Conservation (phyloP, 2,888 invertebrate genomes). For the Latrodectus hesperus region DNA sequence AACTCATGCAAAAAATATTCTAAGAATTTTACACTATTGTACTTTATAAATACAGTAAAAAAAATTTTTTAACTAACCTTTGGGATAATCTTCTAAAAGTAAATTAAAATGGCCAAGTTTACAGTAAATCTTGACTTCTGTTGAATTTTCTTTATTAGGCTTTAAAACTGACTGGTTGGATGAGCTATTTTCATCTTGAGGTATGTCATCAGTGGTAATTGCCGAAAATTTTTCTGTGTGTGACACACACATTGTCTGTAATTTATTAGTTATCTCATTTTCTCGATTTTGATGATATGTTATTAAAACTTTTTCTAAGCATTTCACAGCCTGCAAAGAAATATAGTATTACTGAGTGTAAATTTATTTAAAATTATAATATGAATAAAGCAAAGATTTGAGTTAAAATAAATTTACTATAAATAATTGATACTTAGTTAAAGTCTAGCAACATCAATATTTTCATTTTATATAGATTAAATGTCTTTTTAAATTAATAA, state of each 20-base stretch:
- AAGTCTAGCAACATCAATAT: too few relatives aligned
- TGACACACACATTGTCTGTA: constrained; percentile 16
- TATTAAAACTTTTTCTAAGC: constrained; percentile 81
- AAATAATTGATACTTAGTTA: too few relatives aligned
- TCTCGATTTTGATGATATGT: constrained; percentile 77
- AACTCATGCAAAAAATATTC: too few relatives aligned
- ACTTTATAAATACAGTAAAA: too few relatives aligned
- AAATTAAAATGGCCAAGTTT: constrained; percentile 97
- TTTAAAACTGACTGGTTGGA: constrained; percentile 1
- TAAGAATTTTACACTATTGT: too few relatives aligned
- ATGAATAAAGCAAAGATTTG: too few relatives aligned
- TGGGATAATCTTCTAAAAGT: constrained; percentile 91
- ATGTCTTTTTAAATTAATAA: too few relatives aligned
- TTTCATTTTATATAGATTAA: too few relatives aligned
- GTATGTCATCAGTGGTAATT: constrained; percentile 15
- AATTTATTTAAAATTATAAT: too few relatives aligned
- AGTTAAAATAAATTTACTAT: too few relatives aligned
- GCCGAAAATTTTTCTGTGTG: constrained; percentile 27
- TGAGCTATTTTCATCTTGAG: constrained; percentile 15
- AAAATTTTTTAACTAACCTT: constrained; percentile 81
- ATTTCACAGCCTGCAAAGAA: constrained; percentile 82
- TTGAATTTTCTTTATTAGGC: constrained; percentile 74
- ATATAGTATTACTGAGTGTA: too few relatives aligned
- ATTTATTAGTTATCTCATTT: constrained; percentile 32
- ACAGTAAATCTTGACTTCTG: constrained; percentile 92